Base-by-base conservation (phyloP, 2,797 vertebrate genomes). In the Chaenodraco wilsoni region DNA sequence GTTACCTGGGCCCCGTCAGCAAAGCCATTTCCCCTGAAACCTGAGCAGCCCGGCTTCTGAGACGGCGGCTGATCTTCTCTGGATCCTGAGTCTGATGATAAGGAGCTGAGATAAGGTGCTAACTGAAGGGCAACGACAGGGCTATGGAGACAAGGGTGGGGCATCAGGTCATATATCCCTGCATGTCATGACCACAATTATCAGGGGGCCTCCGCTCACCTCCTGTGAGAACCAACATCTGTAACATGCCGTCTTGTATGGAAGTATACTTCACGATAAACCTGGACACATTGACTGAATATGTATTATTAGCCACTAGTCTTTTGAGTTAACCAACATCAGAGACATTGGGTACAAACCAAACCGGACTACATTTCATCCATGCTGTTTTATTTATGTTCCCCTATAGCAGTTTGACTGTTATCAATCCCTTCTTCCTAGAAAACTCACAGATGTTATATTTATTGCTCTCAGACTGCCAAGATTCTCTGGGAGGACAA, bases 371-470 rank as follows among this genome's bases (percentile, higher is more conserved):
- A 67, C 82, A 83, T 70, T 27, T 46, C 40, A 89, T 87, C 81
- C 52, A 17, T 66, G 55, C 62, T 69, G 78, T 81, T 61, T 55
- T 65, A 59, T 66, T 51, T 72, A 58, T 81, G 62, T 72, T 78
- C 71, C 46, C 72, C 83, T 75, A 65, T 60, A 84, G 74, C 51
- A 40, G 63, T 78, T 80, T 66, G 81, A 87, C 76, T 79, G 37
- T 74, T 84, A 17, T 10, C 76, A 83, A 83, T 82, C 78, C 78
- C 64, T 16, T 75, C 57, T 90, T 88, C 88, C 81, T 91, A 83
- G 87, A 93, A 89, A 90, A 88, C 82, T 27, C 77, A 86, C 85
- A 92, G 91, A 93, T 92, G 88, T 88, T 89, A 57, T 82, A 81
- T 88, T 92, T 92, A 92, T 91, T 87, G 82, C 59, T 7, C 55